Evolutionary conservation across 1,140 invertebrate genomes (phyloP), one percentile per base, ranked within the genome.

Genomic region (Plodia interpunctella): DNA sequence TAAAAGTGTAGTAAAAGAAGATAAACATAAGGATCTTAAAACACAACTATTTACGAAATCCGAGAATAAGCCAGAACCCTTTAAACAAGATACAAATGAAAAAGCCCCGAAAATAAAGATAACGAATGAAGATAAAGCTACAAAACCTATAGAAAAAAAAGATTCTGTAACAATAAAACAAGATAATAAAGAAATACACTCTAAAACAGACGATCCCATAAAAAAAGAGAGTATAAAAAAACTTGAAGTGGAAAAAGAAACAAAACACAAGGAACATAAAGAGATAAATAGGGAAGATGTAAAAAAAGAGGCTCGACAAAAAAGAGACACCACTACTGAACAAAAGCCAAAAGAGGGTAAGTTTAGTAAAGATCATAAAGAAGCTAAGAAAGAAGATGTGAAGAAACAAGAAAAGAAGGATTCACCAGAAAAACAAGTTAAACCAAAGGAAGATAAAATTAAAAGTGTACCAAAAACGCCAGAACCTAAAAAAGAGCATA

Each of bases 1-100:
- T 5, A 28, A 65, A 60, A 32, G 17, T 50, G 28, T 38, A 56
- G 38, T 11, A 18, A 50, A 50, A 52, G 1, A 60, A 44, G 44
- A 72, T 28, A 64, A 68, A 52, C 49, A 63, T 17, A 62, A 69
- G 15, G 56, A 55, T 49, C 50, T 52, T 32, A 63, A 65, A 55
- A 55, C 68, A 30, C 49, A 73, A 54, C 25, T 49, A 58, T 51
- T 25, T 28, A 30, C 21, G 50, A 35, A 20, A 21, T 20, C 19
- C 0, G 3, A 10, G 28, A 59, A 44, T 55, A 49, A 51, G 8
- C 4, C 5, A 20, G 32, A 55, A 18, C 17, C 13, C 5, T 19
- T 52, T 28, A 55, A 59, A 59, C 51, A 60, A 28, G 28, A 15
- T 44, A 60, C 60, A 20, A 57, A 63, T 44, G 49, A 20, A 49